These are phyloP conservation scores for Vanessa cardui DNA, from an alignment of 2,888 invertebrate genomes.

Conservation along the genomic window DNA sequence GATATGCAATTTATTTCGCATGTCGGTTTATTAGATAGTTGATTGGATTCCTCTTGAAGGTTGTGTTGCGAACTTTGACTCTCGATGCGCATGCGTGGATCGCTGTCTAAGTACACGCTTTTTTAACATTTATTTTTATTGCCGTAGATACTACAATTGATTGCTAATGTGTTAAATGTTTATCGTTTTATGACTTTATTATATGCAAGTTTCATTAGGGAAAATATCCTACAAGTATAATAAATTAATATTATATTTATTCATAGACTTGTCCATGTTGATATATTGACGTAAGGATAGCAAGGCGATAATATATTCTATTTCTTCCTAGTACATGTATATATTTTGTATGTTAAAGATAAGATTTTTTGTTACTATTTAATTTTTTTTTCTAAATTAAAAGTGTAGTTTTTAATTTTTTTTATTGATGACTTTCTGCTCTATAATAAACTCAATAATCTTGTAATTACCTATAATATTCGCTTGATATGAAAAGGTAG, in stretches of 20 bases:
- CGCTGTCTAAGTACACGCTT: not conserved
- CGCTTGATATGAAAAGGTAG: too few species aligned
- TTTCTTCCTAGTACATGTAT: constrained; percentile 10
- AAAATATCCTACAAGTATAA: constrained; percentile 35
- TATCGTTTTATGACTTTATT: constrained; percentile 35
- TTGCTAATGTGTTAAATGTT: constrained; percentile 19
- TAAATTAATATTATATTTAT: constrained; percentile 17
- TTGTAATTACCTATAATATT: too few species aligned
- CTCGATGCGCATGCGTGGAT: constrained; percentile 34
- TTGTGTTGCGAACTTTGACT: constrained; percentile 72
- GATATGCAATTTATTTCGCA: constrained; percentile 60
- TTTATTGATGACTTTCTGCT: too few species aligned
- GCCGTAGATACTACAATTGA: constrained; percentile 13
- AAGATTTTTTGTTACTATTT: too few species aligned
- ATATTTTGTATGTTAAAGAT: not conserved
- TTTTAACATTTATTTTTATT: constrained; percentile 19
- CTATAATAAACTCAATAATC: too few species aligned
- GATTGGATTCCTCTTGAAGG: constrained; percentile 73
- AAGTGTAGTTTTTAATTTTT: too few species aligned
- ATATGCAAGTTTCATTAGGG: constrained; percentile 37
- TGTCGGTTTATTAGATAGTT: constrained; percentile 72
- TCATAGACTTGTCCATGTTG: constrained; percentile 25
- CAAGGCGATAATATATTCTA: constrained; percentile 12
- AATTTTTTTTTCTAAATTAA: too few species aligned
- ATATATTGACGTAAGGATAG: constrained; percentile 11